Evolutionary conservation across 2,888 invertebrate species (phyloP).

Genomic region (Sabellastarte sp.): DNA sequence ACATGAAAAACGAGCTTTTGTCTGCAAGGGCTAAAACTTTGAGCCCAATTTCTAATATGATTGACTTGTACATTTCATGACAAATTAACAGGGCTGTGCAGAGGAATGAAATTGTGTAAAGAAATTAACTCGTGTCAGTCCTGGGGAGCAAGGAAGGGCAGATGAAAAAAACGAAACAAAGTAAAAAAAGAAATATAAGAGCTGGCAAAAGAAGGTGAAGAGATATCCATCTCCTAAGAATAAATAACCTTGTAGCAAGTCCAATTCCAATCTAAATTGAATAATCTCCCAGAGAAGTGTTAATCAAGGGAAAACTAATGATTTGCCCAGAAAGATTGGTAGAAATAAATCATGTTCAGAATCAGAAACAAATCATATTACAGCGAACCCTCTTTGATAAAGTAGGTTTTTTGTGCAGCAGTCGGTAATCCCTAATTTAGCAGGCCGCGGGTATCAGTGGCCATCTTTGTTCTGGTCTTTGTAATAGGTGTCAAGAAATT

Average conservation of each 20-base stretch:
- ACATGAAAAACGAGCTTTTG: too few relatives aligned
- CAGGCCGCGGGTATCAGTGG: too few relatives aligned
- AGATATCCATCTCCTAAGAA: background rate
- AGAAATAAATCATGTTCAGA: background rate
- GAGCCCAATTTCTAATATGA: too few relatives aligned
- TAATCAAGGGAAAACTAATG: background rate
- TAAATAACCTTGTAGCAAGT: background rate
- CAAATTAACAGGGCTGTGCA: background rate
- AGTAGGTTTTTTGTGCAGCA: too few relatives aligned
- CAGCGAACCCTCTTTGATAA: too few relatives aligned
- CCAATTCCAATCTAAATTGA: background rate
- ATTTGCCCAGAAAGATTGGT: background rate
- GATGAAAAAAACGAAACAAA: too few relatives aligned
- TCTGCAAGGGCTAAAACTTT: too few relatives aligned
- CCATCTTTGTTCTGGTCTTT: too few relatives aligned
- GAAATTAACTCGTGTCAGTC: background rate
- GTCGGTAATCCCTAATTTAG: too few relatives aligned
- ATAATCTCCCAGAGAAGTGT: background rate
- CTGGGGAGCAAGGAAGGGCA: background rate
- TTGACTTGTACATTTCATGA: background rate
- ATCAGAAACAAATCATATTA: conserved; percentile 1
- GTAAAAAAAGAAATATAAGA: too few relatives aligned
- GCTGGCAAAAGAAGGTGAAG: too few relatives aligned
- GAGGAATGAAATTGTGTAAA: background rate
- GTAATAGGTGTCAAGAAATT: too few relatives aligned